A percentile compares a stretch with the other conserved stretches of the same genome.
Evolutionary conservation across 2,888 invertebrate species (phyloP).

Genomic region (Morinoia aosen): DNA sequence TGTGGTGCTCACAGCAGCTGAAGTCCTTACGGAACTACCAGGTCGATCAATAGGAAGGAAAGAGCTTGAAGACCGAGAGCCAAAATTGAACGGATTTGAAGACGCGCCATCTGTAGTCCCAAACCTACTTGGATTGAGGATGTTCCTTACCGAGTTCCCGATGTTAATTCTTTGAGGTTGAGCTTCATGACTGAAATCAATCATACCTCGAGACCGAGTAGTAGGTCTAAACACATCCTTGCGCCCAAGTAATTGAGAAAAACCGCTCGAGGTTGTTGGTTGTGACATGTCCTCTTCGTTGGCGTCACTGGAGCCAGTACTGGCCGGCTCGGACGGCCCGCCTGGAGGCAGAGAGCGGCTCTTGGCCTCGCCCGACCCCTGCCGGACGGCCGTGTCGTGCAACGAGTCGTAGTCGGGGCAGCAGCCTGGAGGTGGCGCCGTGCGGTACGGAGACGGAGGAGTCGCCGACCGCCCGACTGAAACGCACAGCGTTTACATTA

Average conservation of each 20-base stretch:
- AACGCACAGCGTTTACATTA: background rate
- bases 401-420: constrained; percentile 19
- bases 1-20: background rate
- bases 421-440: constrained; percentile 25
- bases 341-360: background rate
- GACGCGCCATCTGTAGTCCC: background rate
- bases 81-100: constrained; percentile 6
- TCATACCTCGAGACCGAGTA: background rate
- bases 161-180: background rate
- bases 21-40: background rate
- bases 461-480: background rate
- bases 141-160: background rate
- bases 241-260: background rate
- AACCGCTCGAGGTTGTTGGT: background rate
- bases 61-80: background rate
- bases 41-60: constrained; percentile 1
- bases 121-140: background rate
- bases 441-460: constrained; percentile 35
- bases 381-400: background rate
- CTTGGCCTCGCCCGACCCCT: background rate
- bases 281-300: background rate
- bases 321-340: background rate
- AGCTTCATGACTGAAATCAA: background rate
- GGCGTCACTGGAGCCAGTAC: background rate
- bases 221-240: background rate